These are phyloP conservation scores for Oreortyx pictus DNA, from an alignment of 2,797 vertebrate genomes.

Conservation along the genomic window DNA sequence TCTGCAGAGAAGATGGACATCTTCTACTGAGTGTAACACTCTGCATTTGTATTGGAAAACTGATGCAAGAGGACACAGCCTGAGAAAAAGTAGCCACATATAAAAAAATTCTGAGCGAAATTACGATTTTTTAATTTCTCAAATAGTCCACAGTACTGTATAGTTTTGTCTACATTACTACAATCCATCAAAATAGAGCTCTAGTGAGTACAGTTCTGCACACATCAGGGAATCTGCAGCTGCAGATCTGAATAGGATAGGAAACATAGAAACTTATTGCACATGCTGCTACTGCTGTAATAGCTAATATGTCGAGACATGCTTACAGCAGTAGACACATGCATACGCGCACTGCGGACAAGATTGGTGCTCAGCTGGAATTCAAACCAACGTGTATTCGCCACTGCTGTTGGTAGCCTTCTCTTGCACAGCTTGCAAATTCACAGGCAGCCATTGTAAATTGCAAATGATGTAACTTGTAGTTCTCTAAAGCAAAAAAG, in stretches of 20 bases:
- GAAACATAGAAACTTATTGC: slow-evolving; percentile 50
- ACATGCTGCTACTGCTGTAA: slow-evolving; percentile 48
- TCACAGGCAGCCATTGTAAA: neutral
- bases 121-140: neutral
- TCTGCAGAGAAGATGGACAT: neutral
- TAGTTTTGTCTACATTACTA: neutral
- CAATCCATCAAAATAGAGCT: neutral
- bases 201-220: slow-evolving; percentile 34
- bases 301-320: slow-evolving; percentile 40
- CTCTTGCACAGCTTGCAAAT: slow-evolving; percentile 16
- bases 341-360: slow-evolving; percentile 31
- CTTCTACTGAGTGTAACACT: neutral
- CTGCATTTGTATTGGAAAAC: neutral
- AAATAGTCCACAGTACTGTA: neutral
- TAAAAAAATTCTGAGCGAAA: neutral
- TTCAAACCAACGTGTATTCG: slow-evolving; percentile 33
- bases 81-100: neutral
- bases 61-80: neutral
- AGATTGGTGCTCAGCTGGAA: slow-evolving; percentile 45
- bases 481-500: slow-evolving; percentile 1
- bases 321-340: slow-evolving; percentile 19
- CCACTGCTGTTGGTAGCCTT: neutral
- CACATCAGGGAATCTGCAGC: slow-evolving; percentile 62
- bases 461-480: slow-evolving; percentile 22
- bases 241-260: slow-evolving; percentile 43